Percentiles rank a stretch among this genome's conserved stretches.
These are phyloP conservation scores for Macquaria ambigua DNA, from an alignment of 2,113 vertebrate species.

Conservation along the genomic window DNA sequence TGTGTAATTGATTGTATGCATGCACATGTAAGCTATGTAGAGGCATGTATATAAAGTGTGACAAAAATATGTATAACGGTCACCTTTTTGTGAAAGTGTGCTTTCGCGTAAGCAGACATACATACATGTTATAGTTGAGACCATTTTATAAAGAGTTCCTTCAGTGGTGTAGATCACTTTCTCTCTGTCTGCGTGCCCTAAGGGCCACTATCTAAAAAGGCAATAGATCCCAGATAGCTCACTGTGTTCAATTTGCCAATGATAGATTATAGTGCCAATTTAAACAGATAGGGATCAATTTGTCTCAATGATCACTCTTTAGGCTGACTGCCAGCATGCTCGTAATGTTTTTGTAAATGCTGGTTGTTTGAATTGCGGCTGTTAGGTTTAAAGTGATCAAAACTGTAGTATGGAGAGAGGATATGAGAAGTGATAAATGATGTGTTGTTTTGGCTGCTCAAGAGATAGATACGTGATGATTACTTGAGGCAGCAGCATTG, in stretches of 20 bases:
- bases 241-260: constrained; percentile 94
- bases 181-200: constrained; percentile 88
- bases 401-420: constrained; percentile 47
- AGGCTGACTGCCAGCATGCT: constrained; percentile 90
- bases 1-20: background rate
- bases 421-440: constrained; percentile 59
- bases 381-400: constrained; percentile 63
- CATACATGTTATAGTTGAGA: constrained; percentile 17
- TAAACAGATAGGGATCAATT: constrained; percentile 99
- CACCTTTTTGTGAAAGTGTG: constrained; percentile 8
- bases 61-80: background rate
- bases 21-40: background rate
- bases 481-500: constrained; percentile 65
- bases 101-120: constrained; percentile 33
- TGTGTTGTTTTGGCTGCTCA: constrained; percentile 68
- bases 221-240: constrained; percentile 93
- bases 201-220: constrained; percentile 90
- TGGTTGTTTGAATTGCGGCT: constrained; percentile 68
- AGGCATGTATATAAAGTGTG: background rate
- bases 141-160: constrained; percentile 67
- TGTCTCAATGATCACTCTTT: constrained; percentile 98
- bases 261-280: constrained; percentile 99
- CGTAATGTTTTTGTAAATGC: constrained; percentile 85
- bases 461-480: constrained; percentile 43
- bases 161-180: constrained; percentile 84